Evolutionary conservation across 2,888 invertebrate species (phyloP), one percentile per base, ranked within the genome.

Genomic region (Drosophila cognata): DNA sequence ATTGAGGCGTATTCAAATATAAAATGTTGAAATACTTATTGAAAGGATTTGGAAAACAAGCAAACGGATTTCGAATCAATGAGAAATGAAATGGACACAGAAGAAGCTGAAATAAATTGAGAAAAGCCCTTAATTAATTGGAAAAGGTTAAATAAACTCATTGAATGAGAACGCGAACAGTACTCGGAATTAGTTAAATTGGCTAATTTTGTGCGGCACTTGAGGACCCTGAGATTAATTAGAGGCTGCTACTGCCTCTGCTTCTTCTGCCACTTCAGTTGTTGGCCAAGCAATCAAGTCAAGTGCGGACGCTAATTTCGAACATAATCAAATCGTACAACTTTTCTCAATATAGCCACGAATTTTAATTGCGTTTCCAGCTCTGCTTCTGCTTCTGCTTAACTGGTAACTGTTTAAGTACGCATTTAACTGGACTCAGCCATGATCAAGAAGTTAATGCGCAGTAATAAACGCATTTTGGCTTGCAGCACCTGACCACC

Each of bases 231-330:
- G n/a, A 4, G 28, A 53, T 58, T 58, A 69, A 69, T 69, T 55
- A 35, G 13, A 6, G 25, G 46, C 13, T 36, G 10, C 29, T 7
- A 35, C 31, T 16, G 51, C 28, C 28, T 63, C 52, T 43, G 41
- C 25, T 25, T 25, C 46, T 25, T 46, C 25, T 25, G 8, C 25
- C 2, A 16, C 52, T 21, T 7, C 4, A 52, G n/a, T 28, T 25
- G 25, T n/a, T 25, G 28, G 16, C 46, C n/a, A 71, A 52, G 67
- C 60, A 79, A 78, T 79, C 68, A 66, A 76, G 76, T 75, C 72
- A 76, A 78, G 76, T 75, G 75, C 56, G 48, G 62, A 68, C 61
- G 67, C 52, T 65, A 65, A 78, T 71, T 77, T 74, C 35, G 18
- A 25, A 7, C 31, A 50, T 46, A 38, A n/a, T 55, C 56, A 55